Base-by-base conservation (phyloP, 1,140 invertebrate genomes). In the Schlechtendalia chinensis region DNA sequence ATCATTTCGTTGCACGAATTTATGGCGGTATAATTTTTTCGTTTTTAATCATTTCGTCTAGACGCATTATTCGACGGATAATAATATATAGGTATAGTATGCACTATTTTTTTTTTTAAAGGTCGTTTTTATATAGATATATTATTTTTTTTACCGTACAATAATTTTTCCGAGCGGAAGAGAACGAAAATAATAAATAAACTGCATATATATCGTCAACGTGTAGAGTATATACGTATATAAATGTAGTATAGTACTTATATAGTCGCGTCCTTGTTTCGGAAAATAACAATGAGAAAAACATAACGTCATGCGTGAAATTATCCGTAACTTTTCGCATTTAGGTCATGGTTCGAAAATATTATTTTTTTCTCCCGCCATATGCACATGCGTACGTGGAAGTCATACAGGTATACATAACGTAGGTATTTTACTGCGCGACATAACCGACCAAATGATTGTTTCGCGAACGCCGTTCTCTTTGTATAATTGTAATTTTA, bases 261-360 rank as follows among this genome's bases (percentile, higher is more conserved):
- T n/a, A n/a, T 12, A 22, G 5, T 5, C 6, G 27, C 58, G 75
- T 79, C 75, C 75, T 79, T 79, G 75, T 47, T 47, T 39, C 14
- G 58, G 39, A 63, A 77, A 63, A 24, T 5, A 63, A 79, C 75
- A 79, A 79, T 79, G 58, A 63, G 58, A 59, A 79, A 79, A 79
- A 79, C 32, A 63, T 45, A 79, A 77, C 72, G 72, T 77, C 58
- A 79, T 17, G 75, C 75, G 22, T 79, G 32, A 63, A 63, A 79
- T 63, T 79, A 63, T 79, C 75, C 75, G 75, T 79, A 79, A 61
- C 39, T 79, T 50, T 63, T 63, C 24, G 75, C 75, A 79, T 63
- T 79, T 50, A 12, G 75, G 75, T 79, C 75, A 79, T 79, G 75
- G 75, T 29, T 58, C 19, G 53, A 77, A 77, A 59, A 79, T 79